Base-by-base conservation (phyloP, 1,140 invertebrate genomes). In the Elymnias hypermnestra region DNA sequence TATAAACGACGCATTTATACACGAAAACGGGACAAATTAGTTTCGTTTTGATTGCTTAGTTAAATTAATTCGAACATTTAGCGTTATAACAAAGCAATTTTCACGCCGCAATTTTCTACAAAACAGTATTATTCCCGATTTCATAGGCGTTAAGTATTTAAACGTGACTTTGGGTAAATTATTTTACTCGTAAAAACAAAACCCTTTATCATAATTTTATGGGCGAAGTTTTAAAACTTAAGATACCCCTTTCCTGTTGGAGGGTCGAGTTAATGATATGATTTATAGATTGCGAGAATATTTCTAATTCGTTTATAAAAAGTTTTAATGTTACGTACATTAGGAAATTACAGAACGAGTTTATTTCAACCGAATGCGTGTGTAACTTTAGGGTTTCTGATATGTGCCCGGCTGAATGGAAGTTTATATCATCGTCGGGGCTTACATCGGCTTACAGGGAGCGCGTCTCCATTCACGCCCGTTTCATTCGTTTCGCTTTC, bases 401-500 rank as follows among this genome's bases (percentile, higher is more conserved):
- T 77, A 74, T 76, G 51, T 63, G 63, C 59, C 39, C 49, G 54
- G 39, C 36, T 74, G 68, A 81, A 81, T 81, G 57, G 67, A 61
- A 75, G 67, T 83, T 76, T 83, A 81, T 83, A 83, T 83, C 75
- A 83, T 79, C 68, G 70, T 47, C 28, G 51, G 31, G 69, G 76
- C 78, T 84, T 79, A 84, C 71, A 71, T 23, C 72, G 76, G 81
- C 76, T 79, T 84, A 81, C 54, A 64, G 49, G 68, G 64, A 61
- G 57, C 76, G 62, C 77, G 71, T 81, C 81, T 81, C 81, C 74
- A 83, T 84, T 84, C 76, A 83, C 59, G 57, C 64, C 51, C 47
- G 67, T 77, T 82, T 79, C 77, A 82, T 82, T 81, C 81, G 72
- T 77, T 82, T 76, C 74, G 76, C 50, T 81, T 77, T 72, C 72